These are phyloP conservation scores for Chamaea fasciata DNA, from an alignment of 2,113 vertebrate species.

Conservation along the genomic window DNA sequence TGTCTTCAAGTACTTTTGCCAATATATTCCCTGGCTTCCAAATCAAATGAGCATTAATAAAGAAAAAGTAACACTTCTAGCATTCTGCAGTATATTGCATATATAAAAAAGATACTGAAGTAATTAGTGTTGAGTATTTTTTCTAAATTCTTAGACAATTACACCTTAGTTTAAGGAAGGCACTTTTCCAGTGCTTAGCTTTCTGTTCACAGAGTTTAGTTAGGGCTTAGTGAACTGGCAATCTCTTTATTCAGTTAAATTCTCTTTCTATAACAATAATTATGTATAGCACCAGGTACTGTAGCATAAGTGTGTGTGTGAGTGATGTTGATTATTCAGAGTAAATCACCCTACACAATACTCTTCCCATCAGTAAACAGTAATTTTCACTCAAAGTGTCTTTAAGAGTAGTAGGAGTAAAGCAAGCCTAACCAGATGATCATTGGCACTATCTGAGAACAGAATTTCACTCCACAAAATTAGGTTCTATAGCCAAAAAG, in stretches of 20 bases:
- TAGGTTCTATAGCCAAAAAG: background rate
- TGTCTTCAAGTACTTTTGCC: background rate
- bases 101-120: background rate
- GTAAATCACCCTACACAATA: background rate
- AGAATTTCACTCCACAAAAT: background rate
- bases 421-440: background rate
- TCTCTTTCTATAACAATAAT: background rate
- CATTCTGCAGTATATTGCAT: background rate
- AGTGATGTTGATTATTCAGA: background rate
- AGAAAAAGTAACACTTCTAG: background rate
- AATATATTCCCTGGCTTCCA: background rate
- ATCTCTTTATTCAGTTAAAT: background rate
- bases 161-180: background rate
- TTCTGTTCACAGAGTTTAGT: background rate
- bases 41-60: background rate
- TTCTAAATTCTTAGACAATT: background rate
- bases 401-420: background rate
- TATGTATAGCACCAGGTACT: background rate
- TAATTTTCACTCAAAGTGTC: background rate
- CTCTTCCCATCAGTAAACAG: background rate
- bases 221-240: background rate
- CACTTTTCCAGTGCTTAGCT: background rate
- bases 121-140: background rate
- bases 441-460: background rate
- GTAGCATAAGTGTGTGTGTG: rapidly evolving